These are phyloP conservation scores for Gnathonemus longibarbis DNA, from an alignment of 2,113 vertebrate genomes.

Conservation along the genomic window DNA sequence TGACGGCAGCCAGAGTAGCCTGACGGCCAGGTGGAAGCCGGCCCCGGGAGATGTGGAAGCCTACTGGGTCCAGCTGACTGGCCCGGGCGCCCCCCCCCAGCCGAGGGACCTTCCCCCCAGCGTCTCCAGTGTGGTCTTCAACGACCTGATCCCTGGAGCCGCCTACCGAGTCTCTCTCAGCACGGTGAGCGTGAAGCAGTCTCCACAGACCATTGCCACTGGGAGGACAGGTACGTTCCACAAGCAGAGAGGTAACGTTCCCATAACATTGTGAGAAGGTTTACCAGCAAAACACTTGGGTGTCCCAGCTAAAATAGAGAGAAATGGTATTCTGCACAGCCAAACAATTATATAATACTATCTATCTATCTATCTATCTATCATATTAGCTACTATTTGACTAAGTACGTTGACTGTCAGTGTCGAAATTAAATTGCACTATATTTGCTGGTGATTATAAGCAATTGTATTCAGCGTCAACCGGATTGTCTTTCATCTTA, in stretches of 20 bases:
- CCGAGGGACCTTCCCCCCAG: constrained; percentile 49
- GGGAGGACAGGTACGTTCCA: constrained; percentile 68
- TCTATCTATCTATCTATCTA: too few species aligned
- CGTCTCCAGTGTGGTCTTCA: constrained; percentile 52
- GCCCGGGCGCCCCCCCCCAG: constrained; percentile 49
- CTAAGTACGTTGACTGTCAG: neutral
- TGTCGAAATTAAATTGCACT: neutral
- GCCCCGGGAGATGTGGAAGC: constrained; percentile 67
- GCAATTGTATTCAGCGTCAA: neutral
- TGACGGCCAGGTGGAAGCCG: constrained; percentile 73
- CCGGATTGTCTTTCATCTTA: neutral
- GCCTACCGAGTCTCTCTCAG: constrained; percentile 67
- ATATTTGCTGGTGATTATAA: neutral
- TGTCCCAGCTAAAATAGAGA: neutral
- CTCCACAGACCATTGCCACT: constrained; percentile 50
- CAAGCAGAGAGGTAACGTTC: neutral
- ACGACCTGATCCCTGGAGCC: constrained; percentile 68
- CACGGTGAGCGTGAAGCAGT: constrained; percentile 65
- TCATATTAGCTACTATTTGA: too few species aligned
- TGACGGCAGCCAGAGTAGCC: constrained; percentile 49
- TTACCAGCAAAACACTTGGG: neutral
- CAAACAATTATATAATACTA: too few species aligned
- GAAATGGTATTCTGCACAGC: too few species aligned
- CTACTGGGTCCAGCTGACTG: constrained; percentile 61
- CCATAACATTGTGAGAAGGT: neutral